Evolutionary conservation across 2,888 invertebrate genomes (phyloP).

Genomic region (Augiades crinisus): DNA sequence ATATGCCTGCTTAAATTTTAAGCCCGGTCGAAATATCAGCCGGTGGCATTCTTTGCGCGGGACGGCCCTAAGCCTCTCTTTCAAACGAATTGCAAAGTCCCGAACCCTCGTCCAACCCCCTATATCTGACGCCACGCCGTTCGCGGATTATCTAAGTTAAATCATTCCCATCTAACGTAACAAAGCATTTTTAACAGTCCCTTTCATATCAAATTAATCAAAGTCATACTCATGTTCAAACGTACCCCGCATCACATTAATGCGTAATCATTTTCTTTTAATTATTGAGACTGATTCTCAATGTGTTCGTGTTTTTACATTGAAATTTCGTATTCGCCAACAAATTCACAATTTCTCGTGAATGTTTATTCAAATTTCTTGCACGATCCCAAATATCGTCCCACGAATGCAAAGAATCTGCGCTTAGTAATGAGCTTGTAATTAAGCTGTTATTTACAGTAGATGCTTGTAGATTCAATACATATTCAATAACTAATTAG

Average conservation of each 20-base stretch:
- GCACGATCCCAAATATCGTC: neutral
- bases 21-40: conserved; percentile 37
- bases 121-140: conserved; percentile 65
- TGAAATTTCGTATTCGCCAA: neutral
- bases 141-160: conserved; percentile 66
- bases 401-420: neutral
- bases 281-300: neutral
- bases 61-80: conserved; percentile 49
- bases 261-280: neutral
- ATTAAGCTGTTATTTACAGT: neutral
- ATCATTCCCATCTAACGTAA: conserved; percentile 38
- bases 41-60: conserved; percentile 46
- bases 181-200: conserved; percentile 30
- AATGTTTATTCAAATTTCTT: neutral
- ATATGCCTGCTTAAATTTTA: conserved; percentile 40
- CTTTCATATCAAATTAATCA: neutral
- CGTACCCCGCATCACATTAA: too few species aligned
- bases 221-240: too few species aligned
- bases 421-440: neutral
- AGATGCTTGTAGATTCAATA: neutral
- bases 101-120: conserved; percentile 59
- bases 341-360: conserved; percentile 6
- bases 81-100: conserved; percentile 51
- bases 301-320: neutral
- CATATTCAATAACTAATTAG: conserved; percentile 2